Base-by-base conservation (phyloP, 2,797 vertebrate species). In the Pseudomugil tenellus region DNA sequence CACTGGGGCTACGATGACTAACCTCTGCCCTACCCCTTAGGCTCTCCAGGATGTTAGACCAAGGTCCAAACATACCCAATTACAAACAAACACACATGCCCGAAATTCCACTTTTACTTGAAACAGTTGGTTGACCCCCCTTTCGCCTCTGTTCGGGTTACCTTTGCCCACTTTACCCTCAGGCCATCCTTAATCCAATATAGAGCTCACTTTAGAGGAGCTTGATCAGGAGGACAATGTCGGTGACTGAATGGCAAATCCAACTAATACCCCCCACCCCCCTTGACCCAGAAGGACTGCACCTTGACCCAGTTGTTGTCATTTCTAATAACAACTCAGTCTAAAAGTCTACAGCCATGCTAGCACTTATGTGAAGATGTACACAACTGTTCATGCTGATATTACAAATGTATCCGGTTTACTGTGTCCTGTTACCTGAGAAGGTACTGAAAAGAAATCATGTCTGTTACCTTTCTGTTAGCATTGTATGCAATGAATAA, bases 1-100 rank as follows among this genome's bases (percentile, higher is more conserved):
- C 57, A 63, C 16, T 1, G 32, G 55, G 68, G 61, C 79, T 63
- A 68, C 17, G 4, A 68, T 67, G 67, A 61, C 77, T 91, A 83
- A 93, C 90, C 91, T 92, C 86, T 91, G 81, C 87, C 84, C 84
- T 84, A 49, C 43, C 84, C 91, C 91, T 91, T 43, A 83, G 89
- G 90, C 89, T 78, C 76, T 43, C 77, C 90, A 92, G 92, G 92
- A 93, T 92, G 91, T 92, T 86, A 70, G 83, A 85, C 70, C 85
- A 77, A 81, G 78, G 58, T 84, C 81, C 87, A 87, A 92, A 92
- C 87, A 91, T 73, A 81, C 67, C 59, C 85, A 81, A 87, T 86
- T 80, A 91, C 90, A 92, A 92, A 92, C 92, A 92, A 93, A 92
- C 88, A 92, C 89, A 91, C 80, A 92, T 91, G 86, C 89, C 88